These are phyloP conservation scores for Drosophila equinoxialis DNA, from an alignment of 1,140 invertebrate species.

Conservation along the genomic window DNA sequence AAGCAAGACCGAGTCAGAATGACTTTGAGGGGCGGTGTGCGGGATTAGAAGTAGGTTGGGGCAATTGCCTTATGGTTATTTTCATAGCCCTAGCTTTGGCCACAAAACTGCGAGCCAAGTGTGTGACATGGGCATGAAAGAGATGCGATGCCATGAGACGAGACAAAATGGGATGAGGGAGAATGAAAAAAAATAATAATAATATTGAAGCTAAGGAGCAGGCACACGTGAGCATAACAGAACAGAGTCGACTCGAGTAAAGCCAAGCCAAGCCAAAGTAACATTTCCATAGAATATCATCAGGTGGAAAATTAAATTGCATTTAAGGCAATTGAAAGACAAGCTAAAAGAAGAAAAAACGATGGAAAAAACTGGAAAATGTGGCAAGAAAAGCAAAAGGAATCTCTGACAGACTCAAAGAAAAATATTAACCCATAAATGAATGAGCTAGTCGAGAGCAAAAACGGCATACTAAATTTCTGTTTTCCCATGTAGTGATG, in stretches of 20 bases:
- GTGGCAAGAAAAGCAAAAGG: neutral
- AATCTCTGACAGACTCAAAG: neutral
- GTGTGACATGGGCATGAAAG: constrained; percentile 63
- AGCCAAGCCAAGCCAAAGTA: constrained; percentile 41
- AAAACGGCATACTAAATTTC: neutral
- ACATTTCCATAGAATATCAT: constrained; percentile 48
- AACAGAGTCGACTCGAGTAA: constrained; percentile 27
- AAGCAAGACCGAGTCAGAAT: neutral
- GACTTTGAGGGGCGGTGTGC: neutral
- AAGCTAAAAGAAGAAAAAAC: constrained; percentile 7
- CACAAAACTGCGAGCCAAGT: constrained; percentile 78
- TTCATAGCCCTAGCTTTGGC: constrained; percentile 78
- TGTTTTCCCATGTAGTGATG: too few species aligned
- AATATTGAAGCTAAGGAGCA: constrained; percentile 15
- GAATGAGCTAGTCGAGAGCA: neutral
- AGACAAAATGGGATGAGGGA: constrained; percentile 40
- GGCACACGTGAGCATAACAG: constrained; percentile 1
- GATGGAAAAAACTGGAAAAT: too few species aligned
- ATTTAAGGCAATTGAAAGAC: constrained; percentile 59
- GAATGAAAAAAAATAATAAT: constrained; percentile 41
- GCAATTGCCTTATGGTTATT: constrained; percentile 81
- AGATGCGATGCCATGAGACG: constrained; percentile 4
- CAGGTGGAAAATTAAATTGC: constrained; percentile 62
- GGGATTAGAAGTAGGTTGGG: constrained; percentile 31
- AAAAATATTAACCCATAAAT: constrained; percentile 9